Percentiles rank a stretch among this genome's conserved stretches.
Conservation (phyloP, 1,140 invertebrate species). For the Nylanderia fulva region DNA sequence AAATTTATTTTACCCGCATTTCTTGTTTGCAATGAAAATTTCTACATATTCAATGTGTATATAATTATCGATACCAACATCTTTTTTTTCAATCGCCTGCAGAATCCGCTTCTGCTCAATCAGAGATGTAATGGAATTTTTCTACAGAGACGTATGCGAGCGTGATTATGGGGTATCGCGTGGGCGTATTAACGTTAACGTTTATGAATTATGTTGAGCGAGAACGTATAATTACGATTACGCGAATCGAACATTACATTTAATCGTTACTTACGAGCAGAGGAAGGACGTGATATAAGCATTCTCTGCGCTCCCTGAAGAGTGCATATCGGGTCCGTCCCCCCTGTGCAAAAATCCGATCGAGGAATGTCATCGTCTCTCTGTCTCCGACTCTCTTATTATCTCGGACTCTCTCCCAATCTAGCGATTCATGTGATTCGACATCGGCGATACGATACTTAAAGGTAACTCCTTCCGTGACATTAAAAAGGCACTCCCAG, state of each 20-base stretch:
- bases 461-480: slow-evolving; percentile 75
- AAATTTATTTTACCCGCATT: slow-evolving; percentile 10
- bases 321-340: slow-evolving; percentile 3
- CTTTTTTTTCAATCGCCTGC: neutral
- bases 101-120: neutral
- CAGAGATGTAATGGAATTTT: slow-evolving; percentile 19
- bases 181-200: neutral
- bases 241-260: slow-evolving; percentile 11
- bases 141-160: neutral
- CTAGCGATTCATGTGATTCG: slow-evolving; percentile 71
- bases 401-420: slow-evolving; percentile 65
- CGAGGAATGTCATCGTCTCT: slow-evolving; percentile 51
- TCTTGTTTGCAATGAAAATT: neutral
- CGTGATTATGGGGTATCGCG: slow-evolving; percentile 18
- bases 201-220: slow-evolving; percentile 44
- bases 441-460: slow-evolving; percentile 69
- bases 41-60: neutral
- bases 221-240: slow-evolving; percentile 54
- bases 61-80: neutral
- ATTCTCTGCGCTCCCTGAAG: neutral
- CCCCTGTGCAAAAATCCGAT: slow-evolving; percentile 8
- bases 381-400: slow-evolving; percentile 62
- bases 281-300: neutral
- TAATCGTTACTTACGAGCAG: slow-evolving; percentile 25
- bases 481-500: slow-evolving; percentile 75